Base-by-base conservation (phyloP, 37 sponge, comb jelly and placozoan species). In the Agelas oroides region DNA sequence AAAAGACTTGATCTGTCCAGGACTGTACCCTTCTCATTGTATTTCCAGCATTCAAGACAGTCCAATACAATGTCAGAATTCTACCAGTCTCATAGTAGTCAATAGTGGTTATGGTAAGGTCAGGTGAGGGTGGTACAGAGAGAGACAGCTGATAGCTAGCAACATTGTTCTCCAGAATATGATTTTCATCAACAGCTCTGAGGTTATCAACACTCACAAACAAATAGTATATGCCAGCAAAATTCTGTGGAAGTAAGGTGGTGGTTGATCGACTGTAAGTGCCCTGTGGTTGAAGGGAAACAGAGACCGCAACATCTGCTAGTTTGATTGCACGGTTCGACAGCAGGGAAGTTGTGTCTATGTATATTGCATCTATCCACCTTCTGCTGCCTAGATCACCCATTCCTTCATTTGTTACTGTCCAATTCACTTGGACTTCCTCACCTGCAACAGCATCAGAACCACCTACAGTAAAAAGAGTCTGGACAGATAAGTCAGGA, bases 101-200 rank as follows among this genome's bases (percentile, higher is more conserved):
- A 27, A 81, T 57, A 0, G 12, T 21, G 17, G 2, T 83, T 16
- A 83, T 64, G 1, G 12, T 24, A 23, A 83, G 34, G 33, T 83
- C 83, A 18, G 83, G 73, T 13, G 83, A 24, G 8, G 83, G 83
- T 60, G 74, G 83, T 27, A 46, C n/a, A 24, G 24, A 19, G 13
- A 83, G 14, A 27, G 2, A 18, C 0, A 83, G 15, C 18, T 15
- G 28, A 16, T 38, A 5, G 39, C 30, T 37, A 18, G 25, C 52
- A 23, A 61, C 27, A 59, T 71, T 73, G 74, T 71, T 83, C 16
- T 0, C 5, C 0, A 31, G 2, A 8, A 1, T 33, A 27, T 17
- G n/a, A 36, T 34, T 55, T 25, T 83, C 83, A 37, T 66, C 28
- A 19, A 83, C 23, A 12, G 24, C 40, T 23, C 35, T 32, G 37